phyloP scores from a whole-genome alignment of 2,797 vertebrate species.

The Clarias platycephalus region DNA sequence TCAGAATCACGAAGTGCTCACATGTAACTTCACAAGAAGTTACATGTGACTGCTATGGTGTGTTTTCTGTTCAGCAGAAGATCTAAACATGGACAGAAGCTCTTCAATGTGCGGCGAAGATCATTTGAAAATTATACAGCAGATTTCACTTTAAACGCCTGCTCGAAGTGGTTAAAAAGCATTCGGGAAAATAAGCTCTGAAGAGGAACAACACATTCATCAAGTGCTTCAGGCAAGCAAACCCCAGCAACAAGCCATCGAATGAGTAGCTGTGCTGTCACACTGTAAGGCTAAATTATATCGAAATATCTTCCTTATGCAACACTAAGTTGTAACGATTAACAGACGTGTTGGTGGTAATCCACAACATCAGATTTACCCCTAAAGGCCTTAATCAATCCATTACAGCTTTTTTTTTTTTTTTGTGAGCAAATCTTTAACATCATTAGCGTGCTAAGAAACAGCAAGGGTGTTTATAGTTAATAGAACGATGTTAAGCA shows the following conservation, averaged over 20 bases:
- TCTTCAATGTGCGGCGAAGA: not conserved
- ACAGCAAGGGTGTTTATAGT: conserved; percentile 26
- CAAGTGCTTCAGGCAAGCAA: conserved; percentile 10
- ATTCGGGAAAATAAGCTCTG: not conserved
- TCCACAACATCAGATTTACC: conserved; percentile 58
- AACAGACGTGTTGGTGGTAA: conserved; percentile 43
- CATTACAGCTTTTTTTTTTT: not conserved
- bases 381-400: conserved; percentile 47
- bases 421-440: conserved; percentile 38
- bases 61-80: not conserved
- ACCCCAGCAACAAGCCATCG: conserved; percentile 12
- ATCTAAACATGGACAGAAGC: not conserved
- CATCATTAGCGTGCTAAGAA: conserved; percentile 65
- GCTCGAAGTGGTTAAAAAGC: not conserved
- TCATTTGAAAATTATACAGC: not conserved
- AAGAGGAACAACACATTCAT: conserved; percentile 15
- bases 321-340: conserved; percentile 42
- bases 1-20: conserved; percentile 4
- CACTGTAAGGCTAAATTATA: not conserved
- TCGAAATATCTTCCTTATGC: conserved; percentile 37
- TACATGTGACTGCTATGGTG: not conserved
- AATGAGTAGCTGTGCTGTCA: not conserved
- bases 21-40: not conserved
- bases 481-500: conserved; percentile 67
- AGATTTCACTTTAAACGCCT: not conserved